Base-by-base conservation (phyloP, 2,888 invertebrate species). In the Temnothorax unifasciatus region DNA sequence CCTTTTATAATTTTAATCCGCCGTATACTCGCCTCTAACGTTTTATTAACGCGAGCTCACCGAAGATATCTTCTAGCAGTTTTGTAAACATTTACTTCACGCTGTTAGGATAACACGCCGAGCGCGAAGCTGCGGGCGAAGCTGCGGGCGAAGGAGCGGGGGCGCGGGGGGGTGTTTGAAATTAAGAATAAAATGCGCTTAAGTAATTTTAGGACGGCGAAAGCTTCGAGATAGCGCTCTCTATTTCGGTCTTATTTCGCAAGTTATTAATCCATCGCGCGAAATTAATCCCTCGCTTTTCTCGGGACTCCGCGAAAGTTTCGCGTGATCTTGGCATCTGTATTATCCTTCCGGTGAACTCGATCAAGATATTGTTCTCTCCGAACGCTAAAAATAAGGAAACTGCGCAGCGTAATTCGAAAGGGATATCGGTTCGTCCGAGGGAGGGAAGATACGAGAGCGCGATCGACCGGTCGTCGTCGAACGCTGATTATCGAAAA, bases 1-100 rank as follows among this genome's bases (percentile, higher is more conserved):
- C 82, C 81, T 83, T 47, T 79, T 79, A 57, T 77, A 57, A 81
- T 63, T 73, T 76, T 71, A 66, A 69, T 79, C 81, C 71, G 71
- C 50, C 59, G 41, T 52, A 57, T 64, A 64, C 47, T 54, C 57
- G 64, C 76, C 77, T 86, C 47, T 59, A 38, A 79, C n/a, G 57
- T 57, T 69, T 57, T 44, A 21, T 47, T 44, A 21, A 38, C 79
- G 79, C 47, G 57, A 38, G 74, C 73, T 61, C 47, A 47, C 38
- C 73, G 73, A 71, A 59, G 25, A 59, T 47, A 59, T 81, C 47
- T 38, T 81, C 47, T 38, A 34, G 13, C 44, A 21, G 34, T 34
- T 59, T 73, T 71, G 38, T 71, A 81, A 81, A 73, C 73, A 71
- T 38, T 57, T 73, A 50, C 52, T 44, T 34, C 34, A 50, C 47